Base-by-base conservation (phyloP, 2,113 vertebrate species). In the Halichoeres trimaculatus region DNA sequence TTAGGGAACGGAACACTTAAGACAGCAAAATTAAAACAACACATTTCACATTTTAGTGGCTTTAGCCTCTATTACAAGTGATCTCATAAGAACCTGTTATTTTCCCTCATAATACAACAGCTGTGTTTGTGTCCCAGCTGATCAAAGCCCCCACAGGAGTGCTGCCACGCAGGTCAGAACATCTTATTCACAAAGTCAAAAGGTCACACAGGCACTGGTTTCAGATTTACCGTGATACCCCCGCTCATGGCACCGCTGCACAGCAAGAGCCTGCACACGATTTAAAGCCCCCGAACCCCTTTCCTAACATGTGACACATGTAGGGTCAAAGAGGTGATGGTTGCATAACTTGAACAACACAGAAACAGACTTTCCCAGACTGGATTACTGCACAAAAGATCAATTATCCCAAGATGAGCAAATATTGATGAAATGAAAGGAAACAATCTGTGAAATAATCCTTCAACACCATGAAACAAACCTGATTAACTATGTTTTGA, bases 151-250 rank as follows among this genome's bases (percentile, higher is more conserved):
- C 45, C 17, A 6, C 6, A 69, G 69, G 85, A 90, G 91, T 90
- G 80, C 60, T 20, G 57, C 54, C 59, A 45, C 17, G 43, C 16
- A 48, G 62, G 26, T 79, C 68, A 83, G 81, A 48, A 88, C 75
- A 87, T 89, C 79, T 70, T 83, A 81, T 76, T 86, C 71, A 75
- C 36, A 26, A 75, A 79, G 81, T 87, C 82, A 81, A 90, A 90
- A 91, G 83, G 84, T 84, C 80, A 82, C 16, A 8, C 52, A 82
- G 72, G 41, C 53, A 36, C 56, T 56, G 78, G 74, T 70, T 80
- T 78, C 45, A 23, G 65, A 89, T 92, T 90, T 87, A 77, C 22
- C 41, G 60, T 70, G 76, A 88, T 86, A 71, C 62, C 57, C 47
- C 1, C 13, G 62, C 64, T 90, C 77, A 61, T 79, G 84, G 80